Percentiles rank a stretch among this genome's conserved stretches.
Evolutionary conservation across 92 coral and sea anemone genomes (phyloP).

Genomic region (Actinostola sp.): DNA sequence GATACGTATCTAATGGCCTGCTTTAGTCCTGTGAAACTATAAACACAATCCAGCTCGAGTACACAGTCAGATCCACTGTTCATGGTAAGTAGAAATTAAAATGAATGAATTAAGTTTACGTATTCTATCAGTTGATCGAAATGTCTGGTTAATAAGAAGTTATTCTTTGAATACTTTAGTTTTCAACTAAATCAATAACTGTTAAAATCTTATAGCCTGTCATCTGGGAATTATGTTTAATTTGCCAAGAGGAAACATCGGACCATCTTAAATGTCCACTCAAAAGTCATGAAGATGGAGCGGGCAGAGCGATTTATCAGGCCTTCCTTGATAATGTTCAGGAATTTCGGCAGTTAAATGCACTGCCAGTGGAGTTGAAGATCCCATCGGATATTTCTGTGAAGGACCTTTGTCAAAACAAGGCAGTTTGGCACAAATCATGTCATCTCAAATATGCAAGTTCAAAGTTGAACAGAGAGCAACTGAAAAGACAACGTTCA

Average conservation of each 20-base stretch:
- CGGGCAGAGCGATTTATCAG: slow-evolving; percentile 37
- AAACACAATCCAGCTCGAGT: too few relatives aligned
- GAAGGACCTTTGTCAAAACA: slow-evolving; percentile 39
- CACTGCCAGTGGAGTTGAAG: slow-evolving; percentile 35
- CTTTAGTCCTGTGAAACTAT: too few relatives aligned
- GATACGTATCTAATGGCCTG: too few relatives aligned
- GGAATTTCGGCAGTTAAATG: slow-evolving; percentile 28
- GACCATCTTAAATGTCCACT: slow-evolving; percentile 42
- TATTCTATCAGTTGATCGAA: too few relatives aligned
- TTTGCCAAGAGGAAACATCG: slow-evolving; percentile 26
- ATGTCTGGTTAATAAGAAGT: too few relatives aligned
- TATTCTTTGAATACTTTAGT: too few relatives aligned
- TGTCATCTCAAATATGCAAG: slow-evolving; percentile 39
- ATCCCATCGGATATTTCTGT: slow-evolving; percentile 21
- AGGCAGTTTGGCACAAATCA: slow-evolving; percentile 52
- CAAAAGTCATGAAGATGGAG: slow-evolving; percentile 25
- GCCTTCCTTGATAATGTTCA: slow-evolving; percentile 42
- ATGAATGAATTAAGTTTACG: too few relatives aligned
- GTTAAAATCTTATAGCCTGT: too few relatives aligned
- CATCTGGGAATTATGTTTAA: slow-evolving; percentile 36
- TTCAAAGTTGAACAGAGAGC: slow-evolving; percentile 38
- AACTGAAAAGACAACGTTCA: slow-evolving; percentile 21
- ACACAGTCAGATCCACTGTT: too few relatives aligned
- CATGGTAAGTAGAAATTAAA: too few relatives aligned
- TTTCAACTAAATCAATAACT: too few relatives aligned